Evolutionary conservation across 2,797 vertebrate genomes (phyloP).

Genomic region (Hypotaenidia okinawae): DNA sequence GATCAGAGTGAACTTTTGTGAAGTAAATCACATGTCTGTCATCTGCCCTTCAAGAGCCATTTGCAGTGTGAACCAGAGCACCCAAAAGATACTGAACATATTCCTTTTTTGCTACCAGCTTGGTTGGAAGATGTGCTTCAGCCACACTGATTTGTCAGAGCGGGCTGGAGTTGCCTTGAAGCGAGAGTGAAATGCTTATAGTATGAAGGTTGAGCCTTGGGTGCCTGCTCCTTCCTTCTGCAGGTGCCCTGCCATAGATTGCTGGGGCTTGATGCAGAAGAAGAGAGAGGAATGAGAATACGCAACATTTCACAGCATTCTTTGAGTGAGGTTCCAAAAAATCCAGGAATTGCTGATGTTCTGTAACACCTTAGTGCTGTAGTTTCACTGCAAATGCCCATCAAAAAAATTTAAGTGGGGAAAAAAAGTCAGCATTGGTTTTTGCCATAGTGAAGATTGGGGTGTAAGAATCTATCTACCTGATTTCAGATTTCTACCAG

Average conservation of each 20-base stretch:
- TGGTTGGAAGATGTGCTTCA: neutral
- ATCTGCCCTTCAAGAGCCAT: neutral
- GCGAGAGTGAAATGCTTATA: neutral
- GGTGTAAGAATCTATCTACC: neutral
- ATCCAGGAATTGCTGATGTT: neutral
- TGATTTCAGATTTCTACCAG: neutral
- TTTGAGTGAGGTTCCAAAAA: neutral
- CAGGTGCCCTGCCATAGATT: neutral
- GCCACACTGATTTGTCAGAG: neutral
- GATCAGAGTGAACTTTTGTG: neutral
- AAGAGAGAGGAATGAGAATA: neutral
- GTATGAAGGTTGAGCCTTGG: rapidly evolving
- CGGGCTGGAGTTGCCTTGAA: neutral
- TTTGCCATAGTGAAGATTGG: neutral
- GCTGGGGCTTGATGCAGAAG: neutral
- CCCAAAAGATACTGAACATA: neutral
- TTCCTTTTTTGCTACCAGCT: neutral
- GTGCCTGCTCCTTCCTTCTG: neutral
- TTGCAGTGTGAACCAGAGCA: neutral
- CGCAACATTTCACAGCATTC: neutral
- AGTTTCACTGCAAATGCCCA: neutral
- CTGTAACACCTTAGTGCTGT: neutral
- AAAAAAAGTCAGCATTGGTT: neutral
- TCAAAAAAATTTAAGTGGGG: neutral
- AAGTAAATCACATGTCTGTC: neutral